Base-by-base conservation (phyloP, 2,888 invertebrate genomes). In the Buathra laborator region DNA sequence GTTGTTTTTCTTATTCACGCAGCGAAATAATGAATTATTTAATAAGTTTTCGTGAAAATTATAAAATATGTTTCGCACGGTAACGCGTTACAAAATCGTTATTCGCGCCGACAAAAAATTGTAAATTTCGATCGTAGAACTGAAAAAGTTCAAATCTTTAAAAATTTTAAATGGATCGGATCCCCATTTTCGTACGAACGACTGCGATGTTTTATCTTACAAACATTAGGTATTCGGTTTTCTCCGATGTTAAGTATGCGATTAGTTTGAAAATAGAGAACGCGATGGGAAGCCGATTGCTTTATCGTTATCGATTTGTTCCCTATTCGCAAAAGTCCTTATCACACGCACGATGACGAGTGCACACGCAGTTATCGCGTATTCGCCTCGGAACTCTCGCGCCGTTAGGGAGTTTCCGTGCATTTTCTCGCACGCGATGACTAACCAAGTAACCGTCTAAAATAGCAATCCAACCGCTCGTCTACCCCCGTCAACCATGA, bases 361-460 rank as follows among this genome's bases (percentile, higher is more conserved):
- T 37, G 43, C 64, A 43, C 14, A 32, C 46, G 62, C 62, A 64
- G 48, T 16, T n/a, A 37, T 67, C 29, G 53, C 53, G 24, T 24
- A 24, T 24, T 43, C 66, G 44, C 24, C 56, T n/a, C 32, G 72
- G 37, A 68, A 16, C 43, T 56, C 56, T 14, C 12, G 19, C 44
- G 10, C 51, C 6, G 62, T 29, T 0, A 12, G 59, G 62, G 48
- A 32, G 70, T 77, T 68, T 72, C 59, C 71, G 67, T 83, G 70
- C 72, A 77, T 72, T 77, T 37, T 71, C 67, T 72, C 43, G 82
- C 83, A 83, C 68, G 83, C 78, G 72, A 83, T 76, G 32, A 74
- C 48, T 43, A 71, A 46, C 51, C 43, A 56, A 72, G 29, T 9
- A 67, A 19, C 29, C 16, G 48, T 46, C 59, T 83, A 59, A 83